Base-by-base conservation (phyloP, 2,888 invertebrate genomes). In the Metalampra italica region DNA sequence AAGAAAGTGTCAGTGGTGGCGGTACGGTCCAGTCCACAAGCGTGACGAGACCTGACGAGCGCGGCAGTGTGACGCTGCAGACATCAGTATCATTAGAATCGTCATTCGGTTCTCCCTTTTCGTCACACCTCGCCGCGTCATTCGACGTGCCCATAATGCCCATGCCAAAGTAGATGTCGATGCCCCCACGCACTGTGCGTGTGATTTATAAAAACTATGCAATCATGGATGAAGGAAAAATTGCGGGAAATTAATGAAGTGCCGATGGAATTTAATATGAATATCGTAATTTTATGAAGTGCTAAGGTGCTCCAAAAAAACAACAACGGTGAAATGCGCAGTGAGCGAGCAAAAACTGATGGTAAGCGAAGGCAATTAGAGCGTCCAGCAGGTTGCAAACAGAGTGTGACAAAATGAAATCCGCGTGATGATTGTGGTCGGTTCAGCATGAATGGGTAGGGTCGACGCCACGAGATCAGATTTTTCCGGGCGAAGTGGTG, bases 401-500 rank as follows among this genome's bases (percentile, higher is more conserved):
- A 82, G 86, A 85, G 80, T 88, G 81, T 78, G 69, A 76, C 80
- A 78, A 78, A 79, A 83, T 78, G 82, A 83, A 85, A 83, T 81
- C 78, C 64, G 64, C 64, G 67, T 67, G 71, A 74, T 72, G 67
- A 68, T 69, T 69, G 69, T 76, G 75, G 76, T 81, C 75, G 66
- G 86, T 84, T 88, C 75, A 59, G 82, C 88, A 75, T 83, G 86
- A 88, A 83, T 81, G 84, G 82, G 68, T 82, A 82, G 85, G 86
- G 85, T 85, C 84, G 82, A 65, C 78, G 80, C 70, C 69, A 69
- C 78, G 76, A 84, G 85, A 84, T 83, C 78, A 71, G 78, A 82
- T 79, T 81, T 80, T 80, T 78, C 81, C 82, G 82, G 77, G 76
- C 79, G 76, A 72, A 71, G 74, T 76, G 75, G 71, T 68, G 75